Evolutionary conservation across 23 tunicate genomes (phyloP), one percentile per base, ranked within the genome.

Genomic region (Botrylloides violaceus): DNA sequence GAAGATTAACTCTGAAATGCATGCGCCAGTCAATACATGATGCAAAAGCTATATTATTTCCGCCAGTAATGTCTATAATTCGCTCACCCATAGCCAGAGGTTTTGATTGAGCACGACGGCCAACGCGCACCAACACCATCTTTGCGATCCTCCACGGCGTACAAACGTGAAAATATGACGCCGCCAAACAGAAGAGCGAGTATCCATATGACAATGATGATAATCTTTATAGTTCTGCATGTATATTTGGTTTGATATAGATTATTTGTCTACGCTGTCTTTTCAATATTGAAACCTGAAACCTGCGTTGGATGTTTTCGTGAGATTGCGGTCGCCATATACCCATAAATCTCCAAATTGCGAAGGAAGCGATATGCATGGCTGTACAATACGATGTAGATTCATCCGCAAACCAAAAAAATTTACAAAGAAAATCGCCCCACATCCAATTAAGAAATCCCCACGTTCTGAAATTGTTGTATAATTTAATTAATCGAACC

Each of bases 321-420:
- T 66, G 32, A 7, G 25, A 12, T 23, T 31, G 22, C 19, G 83
- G 83, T 65, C 83, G 70, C 38, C 73, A 66, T 33, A 79, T 74
- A 20, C 83, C 83, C 65, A 79, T 36, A 20, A 55, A 70, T 36
- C 83, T 70, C 83, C 83, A 79, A 2, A 79, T 68, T 4, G 83
- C 76, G 68, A 79, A 79, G 25, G 70, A 68, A 27, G 83, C 83
- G 32, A 79, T 79, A 33, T 79, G 83, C 58, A 70, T 57, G 30
- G 83, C 76, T 29, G 83, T 79, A 28, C 76, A 79, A 49, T 79
- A 79, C 27, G 83, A 79, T 34, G 83, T 79, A 21, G 83, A 79
- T 71, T 79, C 83, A 50, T 79, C 83, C 3, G 66, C 55, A 38
- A 79, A 79, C 83, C 83, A 79, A 49, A 66, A 79, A 4, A 79